These are phyloP conservation scores for Corythoichthys haematopterus DNA, from an alignment of 2,113 vertebrate genomes.

Conservation along the genomic window DNA sequence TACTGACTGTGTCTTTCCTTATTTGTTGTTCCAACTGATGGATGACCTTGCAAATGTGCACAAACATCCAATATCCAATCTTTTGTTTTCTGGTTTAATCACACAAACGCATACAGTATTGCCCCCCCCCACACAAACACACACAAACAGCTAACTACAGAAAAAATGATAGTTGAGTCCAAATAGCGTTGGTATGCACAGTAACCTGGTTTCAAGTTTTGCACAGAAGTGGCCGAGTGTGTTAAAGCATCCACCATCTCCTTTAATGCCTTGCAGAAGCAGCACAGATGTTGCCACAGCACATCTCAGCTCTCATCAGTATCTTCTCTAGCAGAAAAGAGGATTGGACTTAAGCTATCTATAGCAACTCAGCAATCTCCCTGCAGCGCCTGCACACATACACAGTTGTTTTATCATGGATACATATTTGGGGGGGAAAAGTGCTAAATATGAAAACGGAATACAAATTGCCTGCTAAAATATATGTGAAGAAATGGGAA, in stretches of 20 bases:
- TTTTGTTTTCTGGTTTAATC: neutral
- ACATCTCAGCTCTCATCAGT: conserved; percentile 65
- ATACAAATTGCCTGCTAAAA: conserved; percentile 36
- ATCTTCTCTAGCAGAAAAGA: conserved; percentile 47
- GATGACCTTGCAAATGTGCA: neutral
- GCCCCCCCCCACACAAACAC: too few relatives aligned
- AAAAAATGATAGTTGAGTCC: conserved; percentile 1
- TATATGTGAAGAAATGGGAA: conserved; percentile 29
- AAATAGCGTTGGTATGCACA: conserved; percentile 5
- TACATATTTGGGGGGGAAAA: conserved; percentile 20
- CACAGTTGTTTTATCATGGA: conserved; percentile 47
- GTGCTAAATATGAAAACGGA: conserved; percentile 39
- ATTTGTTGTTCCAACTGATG: neutral
- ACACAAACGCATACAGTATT: neutral
- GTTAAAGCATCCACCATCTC: conserved; percentile 24
- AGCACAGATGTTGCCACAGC: conserved; percentile 51
- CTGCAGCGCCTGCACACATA: conserved; percentile 29
- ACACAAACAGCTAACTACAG: neutral
- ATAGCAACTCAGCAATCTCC: conserved; percentile 43
- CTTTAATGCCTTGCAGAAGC: conserved; percentile 40
- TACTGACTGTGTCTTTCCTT: neutral
- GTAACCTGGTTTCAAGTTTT: conserved; percentile 8
- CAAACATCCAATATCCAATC: neutral
- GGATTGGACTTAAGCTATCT: conserved; percentile 58
- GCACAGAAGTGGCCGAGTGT: conserved; percentile 1